phyloP scores from a whole-genome alignment of 2,888 invertebrate genomes.

The Steinernema scapterisci region DNA sequence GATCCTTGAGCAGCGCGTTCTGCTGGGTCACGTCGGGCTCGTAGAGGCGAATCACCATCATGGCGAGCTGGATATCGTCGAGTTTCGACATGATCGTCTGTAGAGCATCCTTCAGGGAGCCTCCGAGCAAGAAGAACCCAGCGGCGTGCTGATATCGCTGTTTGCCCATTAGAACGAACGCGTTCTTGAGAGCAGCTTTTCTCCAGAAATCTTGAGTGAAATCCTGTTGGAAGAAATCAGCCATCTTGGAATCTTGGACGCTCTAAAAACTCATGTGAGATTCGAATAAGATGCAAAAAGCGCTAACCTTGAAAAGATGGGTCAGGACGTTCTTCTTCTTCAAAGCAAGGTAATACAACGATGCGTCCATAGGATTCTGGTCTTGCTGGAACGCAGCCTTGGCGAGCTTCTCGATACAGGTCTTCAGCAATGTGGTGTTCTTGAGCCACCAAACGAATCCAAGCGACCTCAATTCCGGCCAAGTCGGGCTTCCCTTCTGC shows the following conservation, averaged over 20 bases:
- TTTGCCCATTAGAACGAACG: constrained; percentile 90
- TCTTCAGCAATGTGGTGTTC: constrained; percentile 80
- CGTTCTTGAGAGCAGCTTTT: constrained; percentile 95
- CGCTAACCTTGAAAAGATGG: constrained; percentile 79
- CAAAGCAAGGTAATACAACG: constrained; percentile 95
- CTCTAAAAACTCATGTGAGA: constrained; percentile 89
- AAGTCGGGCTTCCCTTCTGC: constrained; percentile 74
- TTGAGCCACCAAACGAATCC: constrained; percentile 96
- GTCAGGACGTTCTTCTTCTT: constrained; percentile 94
- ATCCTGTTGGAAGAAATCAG: constrained; percentile 90
- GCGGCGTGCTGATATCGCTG: constrained; percentile 97
- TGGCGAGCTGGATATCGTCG: constrained; percentile 91
- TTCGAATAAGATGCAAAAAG: constrained; percentile 50
- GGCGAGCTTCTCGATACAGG: constrained; percentile 87
- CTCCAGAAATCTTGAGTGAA: constrained; percentile 91
- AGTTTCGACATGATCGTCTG: constrained; percentile 86
- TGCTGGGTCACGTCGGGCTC: constrained; percentile 77
- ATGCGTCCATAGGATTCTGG: constrained; percentile 95
- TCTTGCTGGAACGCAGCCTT: constrained; percentile 88
- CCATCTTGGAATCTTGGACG: constrained; percentile 87
- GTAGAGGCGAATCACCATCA: constrained; percentile 88
- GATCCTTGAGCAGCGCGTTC: constrained; percentile 64
- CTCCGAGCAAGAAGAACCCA: constrained; percentile 94
- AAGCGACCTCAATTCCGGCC: constrained; percentile 86
- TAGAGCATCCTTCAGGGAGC: constrained; percentile 89